phyloP scores from a whole-genome alignment of 2,797 vertebrate species.

The Aulostomus chinensis region DNA sequence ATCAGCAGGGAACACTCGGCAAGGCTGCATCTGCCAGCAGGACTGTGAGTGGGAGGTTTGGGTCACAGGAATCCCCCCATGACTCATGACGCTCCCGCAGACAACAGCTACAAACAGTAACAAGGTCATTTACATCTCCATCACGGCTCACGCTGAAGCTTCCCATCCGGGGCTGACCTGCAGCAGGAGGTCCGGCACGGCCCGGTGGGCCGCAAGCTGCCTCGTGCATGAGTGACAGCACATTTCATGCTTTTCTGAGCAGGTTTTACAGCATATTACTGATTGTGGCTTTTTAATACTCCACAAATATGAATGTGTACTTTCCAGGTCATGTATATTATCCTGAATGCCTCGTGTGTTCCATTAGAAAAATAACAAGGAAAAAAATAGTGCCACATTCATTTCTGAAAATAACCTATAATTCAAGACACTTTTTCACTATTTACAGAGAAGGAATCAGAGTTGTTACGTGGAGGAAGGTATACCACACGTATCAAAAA shows the following conservation, averaged over 20 bases:
- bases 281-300: conserved; percentile 43
- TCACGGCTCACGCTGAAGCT: conserved; percentile 41
- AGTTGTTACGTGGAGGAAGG: conserved; percentile 69
- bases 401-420: conserved; percentile 63
- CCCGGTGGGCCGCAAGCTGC: no score
- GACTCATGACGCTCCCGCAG: conserved; percentile 37
- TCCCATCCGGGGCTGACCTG: no score
- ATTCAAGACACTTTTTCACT: conserved; percentile 58
- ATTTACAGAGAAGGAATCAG: conserved; percentile 71
- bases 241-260: conserved; percentile 33
- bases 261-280: conserved; percentile 42
- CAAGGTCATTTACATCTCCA: conserved; percentile 36
- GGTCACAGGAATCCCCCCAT: conserved; percentile 42
- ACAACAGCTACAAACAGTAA: conserved; percentile 25
- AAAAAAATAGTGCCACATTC: conserved; percentile 31
- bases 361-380: conserved; percentile 12
- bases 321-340: conserved; percentile 37
- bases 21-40: conserved; percentile 40
- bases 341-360: conserved; percentile 29
- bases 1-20: conserved; percentile 60
- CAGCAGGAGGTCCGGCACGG: no score
- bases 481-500: conserved; percentile 57
- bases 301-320: conserved; percentile 40
- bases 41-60: conserved; percentile 37
- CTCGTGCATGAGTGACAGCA: conserved; percentile 20